Base-by-base conservation (phyloP, 1,140 invertebrate genomes). In the Lepidurus packardi region DNA sequence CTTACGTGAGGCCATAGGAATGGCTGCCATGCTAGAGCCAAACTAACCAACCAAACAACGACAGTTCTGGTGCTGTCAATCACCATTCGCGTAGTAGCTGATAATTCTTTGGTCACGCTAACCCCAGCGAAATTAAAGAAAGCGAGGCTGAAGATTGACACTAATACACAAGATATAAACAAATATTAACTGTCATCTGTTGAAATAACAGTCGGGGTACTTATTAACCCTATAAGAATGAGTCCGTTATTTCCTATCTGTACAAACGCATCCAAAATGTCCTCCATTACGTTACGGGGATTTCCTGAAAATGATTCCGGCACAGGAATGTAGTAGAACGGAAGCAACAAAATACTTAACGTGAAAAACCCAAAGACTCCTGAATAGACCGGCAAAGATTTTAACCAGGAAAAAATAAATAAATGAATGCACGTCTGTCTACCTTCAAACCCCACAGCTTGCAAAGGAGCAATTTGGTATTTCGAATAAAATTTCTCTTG, bases 91-190 rank as follows among this genome's bases (percentile, higher is more conserved):
- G 94, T 96, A 1, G 94, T 96, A 16, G 95, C 94, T 73, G 91
- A 94, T 80, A 94, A 89, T 85, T 97, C 93, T 86, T 97, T 98
- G 0, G 95, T 96, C 16, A 98, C 93, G 83, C 91, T 94, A 41
- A 98, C 92, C 21, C 96, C 96, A 83, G 95, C 92, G 86, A 96
- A 98, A 85, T 98, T 98, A 86, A 98, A 98, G 84, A 98, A 96
- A 2, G 95, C 95, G 81, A 98, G 97, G 77, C 94, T 97, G 7
- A 97, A 82, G 16, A 93, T 89, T n/a, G 94, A 96, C 80, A 93
- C 93, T 90, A 85, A 45, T 82, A 89, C 25, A 77, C 5, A 73
- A 81, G 75, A 34, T 21, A 7, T 11, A 47, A 47, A 47, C 16
- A 16, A 0, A 47, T 47, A 47, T 47, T 47, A 11, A 11, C 1